Percentiles rank a stretch among this genome's conserved stretches.
Evolutionary conservation across 2,888 invertebrate species (phyloP).

Genomic region (Ptychoptera contaminata): DNA sequence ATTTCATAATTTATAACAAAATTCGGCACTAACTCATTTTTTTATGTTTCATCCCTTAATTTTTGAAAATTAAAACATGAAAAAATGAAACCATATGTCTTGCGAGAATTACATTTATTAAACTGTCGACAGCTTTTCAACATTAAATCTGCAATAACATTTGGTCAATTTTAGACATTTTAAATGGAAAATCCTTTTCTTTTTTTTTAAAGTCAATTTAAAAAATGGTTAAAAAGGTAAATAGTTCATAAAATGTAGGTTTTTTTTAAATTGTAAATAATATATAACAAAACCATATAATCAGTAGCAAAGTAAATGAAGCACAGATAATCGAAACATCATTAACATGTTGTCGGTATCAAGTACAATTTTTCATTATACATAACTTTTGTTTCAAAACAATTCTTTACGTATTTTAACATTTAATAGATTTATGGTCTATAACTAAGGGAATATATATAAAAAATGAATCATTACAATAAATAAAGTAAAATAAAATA

Average conservation of each 20-base stretch:
- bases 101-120: background rate
- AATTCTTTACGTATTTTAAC: constrained; percentile 4
- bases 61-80: background rate
- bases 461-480: no score
- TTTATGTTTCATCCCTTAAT: background rate
- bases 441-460: no score
- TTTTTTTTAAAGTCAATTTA: no score
- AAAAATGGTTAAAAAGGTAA: no score
- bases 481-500: no score
- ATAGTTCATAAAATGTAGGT: no score
- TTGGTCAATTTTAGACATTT: background rate
- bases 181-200: background rate
- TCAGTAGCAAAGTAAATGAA: constrained; percentile 10
- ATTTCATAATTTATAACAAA: no score
- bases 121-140: background rate
- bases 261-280: no score
- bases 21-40: background rate
- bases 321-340: constrained; percentile 9
- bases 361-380: background rate
- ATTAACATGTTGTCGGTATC: constrained; percentile 5
- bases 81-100: background rate
- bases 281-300: background rate
- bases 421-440: constrained; percentile 3
- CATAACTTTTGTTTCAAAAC: constrained; percentile 1
- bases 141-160: background rate